These are phyloP conservation scores for Hololepta plana DNA, from an alignment of 2,888 invertebrate genomes.

Conservation along the genomic window DNA sequence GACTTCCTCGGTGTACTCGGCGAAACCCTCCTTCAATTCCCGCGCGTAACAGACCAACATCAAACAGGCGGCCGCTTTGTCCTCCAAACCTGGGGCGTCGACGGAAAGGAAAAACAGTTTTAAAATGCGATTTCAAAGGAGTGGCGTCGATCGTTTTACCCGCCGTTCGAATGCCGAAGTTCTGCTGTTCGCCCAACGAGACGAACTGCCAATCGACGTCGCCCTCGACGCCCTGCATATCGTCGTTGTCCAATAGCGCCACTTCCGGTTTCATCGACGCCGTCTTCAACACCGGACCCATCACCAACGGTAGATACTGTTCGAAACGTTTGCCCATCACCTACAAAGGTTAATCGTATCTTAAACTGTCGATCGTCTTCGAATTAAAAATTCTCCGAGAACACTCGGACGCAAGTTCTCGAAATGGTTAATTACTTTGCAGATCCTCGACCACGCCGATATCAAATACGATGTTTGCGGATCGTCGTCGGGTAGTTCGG, in stretches of 20 bases:
- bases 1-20: constrained; percentile 53
- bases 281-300: constrained; percentile 83
- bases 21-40: constrained; percentile 73
- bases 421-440: constrained; percentile 52
- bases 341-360: no score
- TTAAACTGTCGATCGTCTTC: no score
- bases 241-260: constrained; percentile 72
- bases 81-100: constrained; percentile 70
- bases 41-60: constrained; percentile 92
- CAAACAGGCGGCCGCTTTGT: constrained; percentile 91
- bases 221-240: constrained; percentile 63
- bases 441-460: constrained; percentile 97
- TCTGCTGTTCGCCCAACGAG: constrained; percentile 83
- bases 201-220: constrained; percentile 92
- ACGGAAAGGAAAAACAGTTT: constrained; percentile 7
- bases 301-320: constrained; percentile 85
- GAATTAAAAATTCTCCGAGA: no score
- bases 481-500: constrained; percentile 77
- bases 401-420: no score
- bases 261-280: constrained; percentile 90
- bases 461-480: constrained; percentile 96
- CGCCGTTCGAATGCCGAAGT: constrained; percentile 85
- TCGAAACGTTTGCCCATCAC: constrained; percentile 61
- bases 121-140: background rate
- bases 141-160: constrained; percentile 26